Base-by-base conservation (phyloP, 1,140 invertebrate species). In the Amphibalanus amphitrite region DNA sequence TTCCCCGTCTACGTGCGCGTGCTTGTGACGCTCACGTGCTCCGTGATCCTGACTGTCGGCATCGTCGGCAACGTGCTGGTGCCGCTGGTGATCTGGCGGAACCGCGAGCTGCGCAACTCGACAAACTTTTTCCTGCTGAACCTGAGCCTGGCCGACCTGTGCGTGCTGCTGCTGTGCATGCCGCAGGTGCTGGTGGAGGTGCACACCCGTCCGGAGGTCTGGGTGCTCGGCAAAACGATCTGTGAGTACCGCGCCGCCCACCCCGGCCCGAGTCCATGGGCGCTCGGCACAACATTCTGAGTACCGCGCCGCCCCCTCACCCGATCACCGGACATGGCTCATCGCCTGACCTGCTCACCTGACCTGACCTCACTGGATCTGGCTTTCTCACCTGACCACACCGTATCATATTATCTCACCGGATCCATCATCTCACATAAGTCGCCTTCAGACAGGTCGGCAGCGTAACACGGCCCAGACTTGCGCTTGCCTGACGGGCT, bases 71-170 rank as follows among this genome's bases (percentile, higher is more conserved):
- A 95, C 78, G 83, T 91, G 67, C 88, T 95, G 85, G 92, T 97
- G 74, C 91, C 93, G 25, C 86, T 94, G 76, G 93, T 96, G 59
- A 92, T 96, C 69, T 85, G 92, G 74, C 88, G 89, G 77, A 91
- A 90, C 28, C 92, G 92, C 79, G 91, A 95, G 77, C 91, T 96
- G 88, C 84, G 92, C 75, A 95, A 93, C 80, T 94, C 92, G 64
- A 96, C 93, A 69, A 96, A 97, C 78, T 91, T 94, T 73, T 96
- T 96, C 79, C 85, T 97, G 69, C 88, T 94, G 78, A 96, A 96
- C 80, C 82, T 96, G 74, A 93, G 90, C 78, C 85, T 95, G 26
- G 93, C 92, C n/a, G 93, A 95, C 81, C 82, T 95, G 70, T 87
- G 93, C 82, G 91, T 96, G 74, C 82, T 96, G 71, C 81, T 94